phyloP scores from a whole-genome alignment of 2,797 vertebrate genomes.

The Premnoplex brunnescens region DNA sequence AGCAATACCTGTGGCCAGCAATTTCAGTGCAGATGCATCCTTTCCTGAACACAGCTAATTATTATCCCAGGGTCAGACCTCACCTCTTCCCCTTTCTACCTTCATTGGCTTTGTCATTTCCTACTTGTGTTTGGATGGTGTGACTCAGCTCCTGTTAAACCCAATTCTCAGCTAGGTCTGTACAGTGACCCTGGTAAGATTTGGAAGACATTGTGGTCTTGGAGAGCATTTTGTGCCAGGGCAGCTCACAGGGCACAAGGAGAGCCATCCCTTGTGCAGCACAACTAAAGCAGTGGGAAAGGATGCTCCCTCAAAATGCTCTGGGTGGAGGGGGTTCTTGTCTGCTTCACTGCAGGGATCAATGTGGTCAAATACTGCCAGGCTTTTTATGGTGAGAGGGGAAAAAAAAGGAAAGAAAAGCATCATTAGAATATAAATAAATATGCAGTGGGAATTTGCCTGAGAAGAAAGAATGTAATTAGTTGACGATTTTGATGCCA shows the following conservation, averaged over 20 bases:
- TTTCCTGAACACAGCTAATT: not conserved
- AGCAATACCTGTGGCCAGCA: not conserved
- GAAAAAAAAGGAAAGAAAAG: not conserved
- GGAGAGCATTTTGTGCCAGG: not conserved
- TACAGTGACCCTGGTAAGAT: not conserved
- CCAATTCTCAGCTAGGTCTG: not conserved
- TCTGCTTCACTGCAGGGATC: slow-evolving; percentile 1
- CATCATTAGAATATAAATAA: not conserved
- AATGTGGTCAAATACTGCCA: not conserved
- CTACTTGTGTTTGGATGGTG: not conserved
- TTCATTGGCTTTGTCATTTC: not conserved
- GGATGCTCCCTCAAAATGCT: not conserved
- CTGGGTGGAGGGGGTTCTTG: not conserved
- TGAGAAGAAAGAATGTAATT: not conserved
- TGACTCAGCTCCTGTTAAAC: slow-evolving; percentile 21
- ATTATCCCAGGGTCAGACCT: not conserved
- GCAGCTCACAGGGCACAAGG: not conserved
- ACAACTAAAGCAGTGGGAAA: not conserved
- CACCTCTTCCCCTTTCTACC: not conserved
- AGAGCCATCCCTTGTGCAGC: not conserved
- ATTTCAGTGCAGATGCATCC: not conserved
- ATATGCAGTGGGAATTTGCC: not conserved
- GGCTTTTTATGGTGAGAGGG: not conserved
- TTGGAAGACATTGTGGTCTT: not conserved
- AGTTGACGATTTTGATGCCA: not conserved